phyloP scores from a whole-genome alignment of 2,113 vertebrate species.

The Osmerus mordax region DNA sequence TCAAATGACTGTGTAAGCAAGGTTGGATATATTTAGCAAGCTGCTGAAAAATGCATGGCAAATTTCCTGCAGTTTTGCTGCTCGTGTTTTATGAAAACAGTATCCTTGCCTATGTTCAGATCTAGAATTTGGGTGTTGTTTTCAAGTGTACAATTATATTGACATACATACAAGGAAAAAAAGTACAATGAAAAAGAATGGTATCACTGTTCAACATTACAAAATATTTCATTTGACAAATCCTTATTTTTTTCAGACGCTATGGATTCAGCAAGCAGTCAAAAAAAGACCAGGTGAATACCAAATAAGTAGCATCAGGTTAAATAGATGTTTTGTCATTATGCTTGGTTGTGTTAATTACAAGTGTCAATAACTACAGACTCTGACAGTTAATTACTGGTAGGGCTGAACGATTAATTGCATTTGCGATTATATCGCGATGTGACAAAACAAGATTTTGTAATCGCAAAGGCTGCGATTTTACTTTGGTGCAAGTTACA shows the following conservation, averaged over 20 bases:
- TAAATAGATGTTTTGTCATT: not conserved
- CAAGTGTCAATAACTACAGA: not conserved
- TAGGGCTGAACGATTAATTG: no score
- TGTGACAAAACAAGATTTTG: no score
- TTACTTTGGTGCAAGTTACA: no score
- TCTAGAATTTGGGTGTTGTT: not conserved
- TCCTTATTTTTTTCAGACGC: constrained; percentile 67
- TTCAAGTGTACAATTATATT: no score
- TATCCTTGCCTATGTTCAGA: not conserved
- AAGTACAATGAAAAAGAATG: no score
- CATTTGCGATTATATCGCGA: no score
- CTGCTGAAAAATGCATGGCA: constrained; percentile 23
- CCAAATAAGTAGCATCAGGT: not conserved
- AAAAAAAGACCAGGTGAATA: constrained; percentile 83
- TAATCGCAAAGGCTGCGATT: no score
- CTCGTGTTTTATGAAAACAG: not conserved
- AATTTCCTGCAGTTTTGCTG: not conserved
- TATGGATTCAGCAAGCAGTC: constrained; percentile 86
- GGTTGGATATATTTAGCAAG: constrained; percentile 18
- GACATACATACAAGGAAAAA: no score
- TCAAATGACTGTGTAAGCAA: constrained; percentile 10
- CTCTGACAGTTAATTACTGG: not conserved
- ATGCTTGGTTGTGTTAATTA: not conserved
- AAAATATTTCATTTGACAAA: not conserved
- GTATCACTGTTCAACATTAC: not conserved